These are phyloP conservation scores for Spermophilus dauricus DNA, from an alignment of 2,113 vertebrate genomes.

Conservation along the genomic window DNA sequence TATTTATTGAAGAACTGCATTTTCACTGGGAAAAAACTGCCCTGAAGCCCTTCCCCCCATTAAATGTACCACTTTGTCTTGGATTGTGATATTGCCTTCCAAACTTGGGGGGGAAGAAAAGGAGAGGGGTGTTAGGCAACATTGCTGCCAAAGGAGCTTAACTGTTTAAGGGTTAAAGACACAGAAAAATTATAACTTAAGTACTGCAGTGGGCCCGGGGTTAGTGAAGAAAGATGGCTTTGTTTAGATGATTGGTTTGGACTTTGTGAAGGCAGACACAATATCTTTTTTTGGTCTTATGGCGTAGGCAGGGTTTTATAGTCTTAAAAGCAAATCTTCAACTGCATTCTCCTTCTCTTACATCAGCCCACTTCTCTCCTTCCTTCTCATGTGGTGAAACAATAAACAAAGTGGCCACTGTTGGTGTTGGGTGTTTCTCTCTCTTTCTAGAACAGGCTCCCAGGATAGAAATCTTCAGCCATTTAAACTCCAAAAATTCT, in stretches of 20 bases:
- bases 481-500: background rate
- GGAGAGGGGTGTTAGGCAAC: background rate
- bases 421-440: slow-evolving; percentile 64
- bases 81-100: slow-evolving; percentile 28
- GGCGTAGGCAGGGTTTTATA: slow-evolving; percentile 84
- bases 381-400: slow-evolving; percentile 83
- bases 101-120: background rate
- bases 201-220: background rate
- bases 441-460: slow-evolving; percentile 19
- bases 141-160: slow-evolving; percentile 5
- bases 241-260: slow-evolving; percentile 87
- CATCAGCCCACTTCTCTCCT: slow-evolving; percentile 86
- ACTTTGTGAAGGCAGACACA: slow-evolving; percentile 86
- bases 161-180: slow-evolving; percentile 75
- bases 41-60: background rate
- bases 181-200: slow-evolving; percentile 68
- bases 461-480: slow-evolving; percentile 30
- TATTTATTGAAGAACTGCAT: slow-evolving; percentile 64
- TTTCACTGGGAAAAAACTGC: slow-evolving; percentile 53
- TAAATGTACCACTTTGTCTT: slow-evolving; percentile 6
- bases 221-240: slow-evolving; percentile 87
- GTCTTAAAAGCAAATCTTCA: slow-evolving; percentile 88
- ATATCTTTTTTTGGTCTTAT: slow-evolving; percentile 88
- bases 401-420: slow-evolving; percentile 90
- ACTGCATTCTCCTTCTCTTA: slow-evolving; percentile 88